A percentile compares a stretch with the other conserved stretches of the same genome.
phyloP scores from a whole-genome alignment of 2,888 invertebrate genomes.

The Ectobius pallidus region DNA sequence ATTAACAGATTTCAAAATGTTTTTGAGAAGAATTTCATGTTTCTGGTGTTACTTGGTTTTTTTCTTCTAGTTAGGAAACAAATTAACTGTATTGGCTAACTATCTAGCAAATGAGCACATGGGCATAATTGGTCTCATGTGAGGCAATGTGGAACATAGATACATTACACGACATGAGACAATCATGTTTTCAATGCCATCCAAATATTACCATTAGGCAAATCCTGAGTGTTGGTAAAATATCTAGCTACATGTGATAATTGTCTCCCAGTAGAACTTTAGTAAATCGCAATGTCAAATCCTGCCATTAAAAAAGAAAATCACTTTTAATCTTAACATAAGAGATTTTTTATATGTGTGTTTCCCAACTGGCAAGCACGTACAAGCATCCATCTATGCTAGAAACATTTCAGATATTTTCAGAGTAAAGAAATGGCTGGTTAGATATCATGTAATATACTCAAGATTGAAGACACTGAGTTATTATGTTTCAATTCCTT shows the following conservation, averaged over 20 bases:
- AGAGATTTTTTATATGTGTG: background rate
- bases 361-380: constrained; percentile 5
- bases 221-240: background rate
- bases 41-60: constrained; percentile 9
- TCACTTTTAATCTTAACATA: too few species aligned
- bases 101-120: constrained; percentile 16
- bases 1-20: background rate
- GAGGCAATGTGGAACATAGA: background rate
- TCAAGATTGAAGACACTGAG: too few species aligned
- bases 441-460: too few species aligned
- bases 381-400: background rate
- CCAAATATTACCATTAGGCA: constrained; percentile 23
- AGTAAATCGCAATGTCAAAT: constrained; percentile 22
- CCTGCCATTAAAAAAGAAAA: background rate
- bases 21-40: constrained; percentile 3
- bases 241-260: constrained; percentile 26
- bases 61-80: background rate
- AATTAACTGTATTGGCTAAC: background rate
- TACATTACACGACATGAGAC: constrained; percentile 35
- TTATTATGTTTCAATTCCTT: too few species aligned
- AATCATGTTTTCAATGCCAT: constrained; percentile 39
- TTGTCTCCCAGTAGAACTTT: constrained; percentile 30
- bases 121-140: constrained; percentile 16
- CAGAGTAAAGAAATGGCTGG: too few species aligned
- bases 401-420: too few species aligned